Base-by-base conservation (phyloP, 2,888 invertebrate genomes). In the Machimus atricapillus region DNA sequence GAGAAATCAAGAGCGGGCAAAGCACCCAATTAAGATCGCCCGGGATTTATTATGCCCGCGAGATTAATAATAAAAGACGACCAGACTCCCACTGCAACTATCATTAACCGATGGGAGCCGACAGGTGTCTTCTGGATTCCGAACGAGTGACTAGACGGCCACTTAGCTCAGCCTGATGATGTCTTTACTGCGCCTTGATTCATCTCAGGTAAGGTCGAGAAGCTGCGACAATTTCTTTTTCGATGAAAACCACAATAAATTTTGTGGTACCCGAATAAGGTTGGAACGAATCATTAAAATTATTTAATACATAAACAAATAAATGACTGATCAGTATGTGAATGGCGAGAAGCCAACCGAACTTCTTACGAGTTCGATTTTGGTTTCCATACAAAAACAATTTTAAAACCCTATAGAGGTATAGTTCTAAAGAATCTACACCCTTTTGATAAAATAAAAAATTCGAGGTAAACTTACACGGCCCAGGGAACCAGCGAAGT, bases 101-200 rank as follows among this genome's bases (percentile, higher is more conserved):
- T 58, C 58, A 34, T 58, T 82, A 12, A 58, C 52, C 52, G 31
- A 52, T 66, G 66, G 52, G 56, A 37, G 58, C 19, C 58, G 58
- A 34, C 82, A 82, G 66, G 82, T 82, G 82, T 82, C 82, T 82
- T 58, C 66, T 27, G 52, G 37, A 82, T 82, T 56, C 82, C 82
- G 37, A 19, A 37, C 3, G 6, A 31, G 58, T 82, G 82, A 82
- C 82, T 66, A 52, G 37, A 7, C 82, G 52, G 34, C 37, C 37
- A 23, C 34, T 58, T 58, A 58, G 40, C 66, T 82, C 34, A 82
- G 58, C 82, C 34, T n/a, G 66, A 37, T 40, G 82, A 82, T 66
- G 58, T 34, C n/a, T 58, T 66, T 12, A 66, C 40, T n/a, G 16
- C 34, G n/a, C 66, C 31, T 16, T 82, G 37, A 82, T 58, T 82